A percentile compares a stretch with the other conserved stretches of the same genome.
Conservation (phyloP, 2,888 invertebrate species). For the Leuctra nigra region DNA sequence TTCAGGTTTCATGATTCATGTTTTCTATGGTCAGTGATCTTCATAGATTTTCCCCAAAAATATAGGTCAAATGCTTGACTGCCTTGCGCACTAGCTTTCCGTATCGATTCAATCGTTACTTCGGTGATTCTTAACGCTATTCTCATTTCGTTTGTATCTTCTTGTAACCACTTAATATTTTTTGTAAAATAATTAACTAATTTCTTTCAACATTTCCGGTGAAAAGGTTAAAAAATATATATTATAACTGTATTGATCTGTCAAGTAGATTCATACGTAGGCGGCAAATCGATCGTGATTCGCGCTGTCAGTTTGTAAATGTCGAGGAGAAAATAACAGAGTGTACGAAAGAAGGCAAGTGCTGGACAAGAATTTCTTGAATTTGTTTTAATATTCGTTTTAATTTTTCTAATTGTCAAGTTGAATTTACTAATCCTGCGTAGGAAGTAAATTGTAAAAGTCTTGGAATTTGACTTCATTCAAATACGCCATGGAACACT, state of each 20-base stretch:
- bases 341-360: background rate
- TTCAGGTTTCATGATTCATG: too few species aligned
- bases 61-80: slow-evolving; percentile 21
- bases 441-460: background rate
- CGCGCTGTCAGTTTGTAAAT: background rate
- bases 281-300: slow-evolving; percentile 1
- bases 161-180: background rate
- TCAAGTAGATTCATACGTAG: background rate
- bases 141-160: background rate
- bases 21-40: too few species aligned
- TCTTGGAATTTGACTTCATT: background rate
- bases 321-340: background rate
- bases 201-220: background rate
- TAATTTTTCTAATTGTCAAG: background rate
- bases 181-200: background rate
- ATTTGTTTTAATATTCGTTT: background rate
- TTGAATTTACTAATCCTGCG: background rate
- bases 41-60: too few species aligned
- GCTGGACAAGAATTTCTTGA: background rate
- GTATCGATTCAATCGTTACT: slow-evolving; percentile 19
- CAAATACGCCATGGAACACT: slow-evolving; percentile 13
- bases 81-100: slow-evolving; percentile 21
- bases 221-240: background rate
- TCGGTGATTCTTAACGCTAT: background rate
- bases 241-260: background rate